Percentiles rank a stretch among this genome's conserved stretches.
These are phyloP conservation scores for Entomyzon cyanotis DNA, from an alignment of 2,113 vertebrate genomes.

Conservation along the genomic window DNA sequence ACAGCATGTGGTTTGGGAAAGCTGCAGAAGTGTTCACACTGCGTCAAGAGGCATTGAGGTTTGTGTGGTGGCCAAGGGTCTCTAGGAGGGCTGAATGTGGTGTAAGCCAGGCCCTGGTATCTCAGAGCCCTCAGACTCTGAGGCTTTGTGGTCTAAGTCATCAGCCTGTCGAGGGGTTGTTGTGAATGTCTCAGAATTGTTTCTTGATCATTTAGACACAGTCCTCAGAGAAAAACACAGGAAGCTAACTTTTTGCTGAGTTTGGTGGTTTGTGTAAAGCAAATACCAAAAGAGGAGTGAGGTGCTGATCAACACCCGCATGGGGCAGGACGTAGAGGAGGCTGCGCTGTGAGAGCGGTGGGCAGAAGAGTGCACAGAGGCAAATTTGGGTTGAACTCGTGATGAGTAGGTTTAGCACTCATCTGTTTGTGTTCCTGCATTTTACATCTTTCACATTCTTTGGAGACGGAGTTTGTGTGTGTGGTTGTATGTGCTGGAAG, in stretches of 20 bases:
- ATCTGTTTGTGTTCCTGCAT: background rate
- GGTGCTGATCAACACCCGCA: accelerated
- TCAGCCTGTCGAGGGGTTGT: background rate
- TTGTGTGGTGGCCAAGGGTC: background rate
- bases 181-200: background rate
- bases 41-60: background rate
- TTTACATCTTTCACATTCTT: conserved; percentile 33
- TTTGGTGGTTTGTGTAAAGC: background rate
- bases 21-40: background rate
- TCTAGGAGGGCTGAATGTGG: background rate
- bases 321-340: background rate
- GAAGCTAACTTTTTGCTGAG: background rate
- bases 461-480: background rate
- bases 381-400: background rate
- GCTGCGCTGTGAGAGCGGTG: accelerated
- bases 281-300: background rate
- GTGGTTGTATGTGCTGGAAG: conserved; percentile 37
- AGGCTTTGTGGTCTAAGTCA: background rate
- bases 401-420: background rate
- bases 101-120: background rate
- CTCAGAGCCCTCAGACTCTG: background rate
- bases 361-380: background rate
- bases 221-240: background rate
- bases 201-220: background rate
- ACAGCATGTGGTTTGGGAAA: background rate